Evolutionary conservation across 2,888 invertebrate genomes (phyloP).

Genomic region (Hyles lineata): DNA sequence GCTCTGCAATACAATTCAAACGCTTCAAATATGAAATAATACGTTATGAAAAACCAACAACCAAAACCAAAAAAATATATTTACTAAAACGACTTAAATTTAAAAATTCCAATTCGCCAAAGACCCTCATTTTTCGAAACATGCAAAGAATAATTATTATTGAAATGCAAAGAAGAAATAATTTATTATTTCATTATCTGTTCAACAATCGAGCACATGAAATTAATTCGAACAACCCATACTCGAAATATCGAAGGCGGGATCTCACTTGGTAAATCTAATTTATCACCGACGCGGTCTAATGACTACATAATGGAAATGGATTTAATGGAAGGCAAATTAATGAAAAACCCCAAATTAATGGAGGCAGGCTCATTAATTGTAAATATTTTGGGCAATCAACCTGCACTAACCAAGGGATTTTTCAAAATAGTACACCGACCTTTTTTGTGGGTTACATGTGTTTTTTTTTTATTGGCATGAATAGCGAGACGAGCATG

Average conservation of each 20-base stretch:
- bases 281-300: slow-evolving; percentile 13
- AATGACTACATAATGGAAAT: slow-evolving; percentile 24
- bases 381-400: not conserved
- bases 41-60: not conserved
- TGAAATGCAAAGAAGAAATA: not conserved
- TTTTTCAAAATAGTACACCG: not conserved
- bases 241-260: not conserved
- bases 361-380: not conserved
- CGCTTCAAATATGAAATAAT: too few relatives aligned
- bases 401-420: not conserved
- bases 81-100: not conserved
- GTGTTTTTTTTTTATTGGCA: too few relatives aligned
- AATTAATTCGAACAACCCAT: not conserved
- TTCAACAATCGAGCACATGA: not conserved
- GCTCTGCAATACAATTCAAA: too few relatives aligned
- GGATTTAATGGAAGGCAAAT: slow-evolving; percentile 19
- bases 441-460: too few relatives aligned
- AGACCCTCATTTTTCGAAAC: not conserved
- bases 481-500: too few relatives aligned
- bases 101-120: not conserved
- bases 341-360: slow-evolving; percentile 12
- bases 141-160: too few relatives aligned
- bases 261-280: slow-evolving; percentile 8
- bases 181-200: not conserved
- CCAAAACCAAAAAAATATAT: not conserved